Base-by-base conservation (phyloP, 2,113 vertebrate species). In the Eulemur macaco region DNA sequence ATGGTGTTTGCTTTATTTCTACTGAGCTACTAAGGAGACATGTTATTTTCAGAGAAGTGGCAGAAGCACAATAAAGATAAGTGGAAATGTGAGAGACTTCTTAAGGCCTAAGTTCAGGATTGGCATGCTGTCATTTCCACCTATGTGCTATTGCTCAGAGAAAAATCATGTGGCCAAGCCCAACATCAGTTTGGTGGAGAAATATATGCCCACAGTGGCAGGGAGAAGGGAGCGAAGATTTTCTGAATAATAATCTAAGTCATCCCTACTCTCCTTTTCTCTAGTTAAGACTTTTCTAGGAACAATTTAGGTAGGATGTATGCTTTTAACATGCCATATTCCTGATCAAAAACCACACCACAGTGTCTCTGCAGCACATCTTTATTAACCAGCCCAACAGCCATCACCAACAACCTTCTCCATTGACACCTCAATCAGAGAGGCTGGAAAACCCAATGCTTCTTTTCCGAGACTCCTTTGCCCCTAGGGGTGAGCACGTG, bases 41-140 rank as follows among this genome's bases (percentile, higher is more conserved):
- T 25, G 21, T 14, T 86, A 45, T 37, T 95, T 89, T 89, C 47
- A 95, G 15, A 20, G 37, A 21, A 69, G 56, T 78, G 18, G 56
- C 6, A 86, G 52, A 89, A 94, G 18, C 37, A 66, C 37, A 85
- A 60, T 45, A 94, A 95, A 95, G 34, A 83, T 42, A 94, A 94
- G 25, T 23, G 74, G 47, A 92, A 96, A 84, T 17, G 64, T 27
- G 23, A 60, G 23, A 68, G 8, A 2, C 42, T 74, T 92, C 54
- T 39, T 81, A 76, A 83, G 25, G n/a, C 34, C 81, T 90, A 84
- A 8, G 5, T 69, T 86, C 66, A 83, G 68, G 89, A 39, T 5
- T 45, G 47, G 27, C n/a, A 15, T 10, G 27, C n/a, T 71, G 8
- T 76, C 25, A 37, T 82, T 94, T 83, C 54, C 29, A 84, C 42